Base-by-base conservation (phyloP, 2,888 invertebrate genomes). In the Hypsopygia costalis region DNA sequence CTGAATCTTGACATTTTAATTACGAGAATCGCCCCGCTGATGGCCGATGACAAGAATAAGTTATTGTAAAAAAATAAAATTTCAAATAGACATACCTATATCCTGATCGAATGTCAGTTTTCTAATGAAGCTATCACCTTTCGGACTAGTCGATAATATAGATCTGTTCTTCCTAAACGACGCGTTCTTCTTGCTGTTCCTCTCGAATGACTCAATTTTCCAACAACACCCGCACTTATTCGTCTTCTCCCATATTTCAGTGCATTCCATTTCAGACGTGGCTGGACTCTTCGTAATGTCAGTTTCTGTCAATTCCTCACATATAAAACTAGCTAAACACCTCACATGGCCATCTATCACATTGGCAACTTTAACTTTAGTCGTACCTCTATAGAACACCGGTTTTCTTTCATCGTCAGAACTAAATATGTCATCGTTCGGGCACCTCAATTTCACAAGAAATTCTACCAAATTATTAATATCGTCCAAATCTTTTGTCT, bases 211-310 rank as follows among this genome's bases (percentile, higher is more conserved):
- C 52, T 90, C 80, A 41, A 90, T 66, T 63, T 90, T 91, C 91
- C 92, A 93, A 5, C 90, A 85, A 61, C 94, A 94, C n/a, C 81
- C 58, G 53, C 94, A 94, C 22, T 89, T 87, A 0, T 80, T 70
- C 11, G 92, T 81, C 6, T 65, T 77, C 11, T 81, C 74, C 94
- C 94, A 94, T 4, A 90, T 79, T 37, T 81, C 82, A 0, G 82
- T 66, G 52, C 92, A 93, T 31, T 91, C 90, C 1, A 72, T 75
- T 53, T 93, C 93, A 0, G 90, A 90, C 40, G 88, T 79, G 0
- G 90, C 76, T 4, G 91, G 90, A 1, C 89, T 87, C 40, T 87
- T 88, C 0, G 54, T 54, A 0, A 44, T 46, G n/a, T 81, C 77
- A 0, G 47, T 49, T 11, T 85, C 86, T 0, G 76, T 69, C 47